Conservation (phyloP, 2,888 invertebrate genomes). For the Pterostichus madidus region DNA sequence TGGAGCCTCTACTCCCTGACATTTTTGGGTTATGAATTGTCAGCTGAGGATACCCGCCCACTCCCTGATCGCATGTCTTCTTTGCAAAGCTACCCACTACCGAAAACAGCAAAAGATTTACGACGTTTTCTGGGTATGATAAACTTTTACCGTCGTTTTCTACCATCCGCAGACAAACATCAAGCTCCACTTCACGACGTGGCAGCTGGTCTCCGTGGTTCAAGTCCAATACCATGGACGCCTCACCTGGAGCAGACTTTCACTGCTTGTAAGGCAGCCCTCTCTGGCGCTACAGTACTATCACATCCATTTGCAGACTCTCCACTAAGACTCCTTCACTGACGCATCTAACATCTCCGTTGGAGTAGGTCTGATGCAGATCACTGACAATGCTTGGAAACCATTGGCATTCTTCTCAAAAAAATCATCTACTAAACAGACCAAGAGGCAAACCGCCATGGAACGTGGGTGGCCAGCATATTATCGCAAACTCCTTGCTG, state of each 20-base stretch:
- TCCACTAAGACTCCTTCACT: conserved; percentile 1
- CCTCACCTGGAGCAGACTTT: conserved; percentile 21
- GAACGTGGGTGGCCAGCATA: no score
- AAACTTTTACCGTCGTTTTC: conserved; percentile 72
- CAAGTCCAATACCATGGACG: conserved; percentile 71
- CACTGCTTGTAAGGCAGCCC: neutral
- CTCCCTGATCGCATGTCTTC: conserved; percentile 69
- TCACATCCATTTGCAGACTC: neutral
- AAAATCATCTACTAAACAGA: conserved; percentile 55
- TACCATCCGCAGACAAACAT: conserved; percentile 71
- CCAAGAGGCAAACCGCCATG: no score
- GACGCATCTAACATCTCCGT: conserved; percentile 15
- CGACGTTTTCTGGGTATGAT: conserved; percentile 71
- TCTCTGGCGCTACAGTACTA: neutral
- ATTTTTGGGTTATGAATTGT: conserved; percentile 68
- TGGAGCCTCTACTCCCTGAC: no score
- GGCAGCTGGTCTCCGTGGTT: conserved; percentile 67
- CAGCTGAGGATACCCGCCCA: conserved; percentile 68
- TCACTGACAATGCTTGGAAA: neutral
- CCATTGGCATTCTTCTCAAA: conserved; percentile 28
- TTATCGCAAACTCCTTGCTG: conserved; percentile 73
- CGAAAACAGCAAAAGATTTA: conserved; percentile 69
- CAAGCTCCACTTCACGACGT: conserved; percentile 71
- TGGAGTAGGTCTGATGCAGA: neutral
- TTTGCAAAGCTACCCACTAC: conserved; percentile 69